Base-by-base conservation (phyloP, 53 echinoderm and acorn worm species). In the Paelopatides confundens region DNA sequence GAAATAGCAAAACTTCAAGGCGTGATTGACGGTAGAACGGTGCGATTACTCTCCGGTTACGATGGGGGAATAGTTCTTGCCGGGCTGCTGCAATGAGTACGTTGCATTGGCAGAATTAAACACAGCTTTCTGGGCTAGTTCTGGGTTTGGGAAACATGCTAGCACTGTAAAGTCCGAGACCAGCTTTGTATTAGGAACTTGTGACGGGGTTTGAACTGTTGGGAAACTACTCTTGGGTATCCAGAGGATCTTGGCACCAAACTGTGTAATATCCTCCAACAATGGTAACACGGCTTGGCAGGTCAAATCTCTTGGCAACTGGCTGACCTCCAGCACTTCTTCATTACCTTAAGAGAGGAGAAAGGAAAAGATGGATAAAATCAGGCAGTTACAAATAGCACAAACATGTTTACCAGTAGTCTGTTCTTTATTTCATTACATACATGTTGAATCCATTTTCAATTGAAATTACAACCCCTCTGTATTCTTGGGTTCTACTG, bases 181-280 rank as follows among this genome's bases (percentile, higher is more conserved):
- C 65, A 83, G 88, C 35, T 97, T 95, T 21, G 93, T 83, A 32
- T 58, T 83, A 86, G 92, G 93, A 38, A 91, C 92, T 85, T 94
- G 94, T 13, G 77, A 87, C 17, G 90, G 65, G 35, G 81, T 76
- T 38, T 66, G 88, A 49, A 78, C 71, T 8, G 87, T 68, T 30
- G 82, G 89, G 5, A 82, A 79, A n/a, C 71, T 82, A 33, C 40
- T 74, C 53, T 93, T 93, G 66, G 90, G 90, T n/a, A 93, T 83
- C 97, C 95, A 97, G 50, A 86, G 85, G 21, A 95, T 92, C 68
- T 97, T 93, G 13, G 93, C 95, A 26, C 93, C 90, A 17, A 91
- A 62, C 33, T 95, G 95, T 21, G 66, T 52, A 0, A 92, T 87
- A 7, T 95, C 97, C 37, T 93, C 92, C 17, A 97, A 77, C 64